Evolutionary conservation across 2,113 vertebrate species (phyloP).

Genomic region (Ochotona princeps): DNA sequence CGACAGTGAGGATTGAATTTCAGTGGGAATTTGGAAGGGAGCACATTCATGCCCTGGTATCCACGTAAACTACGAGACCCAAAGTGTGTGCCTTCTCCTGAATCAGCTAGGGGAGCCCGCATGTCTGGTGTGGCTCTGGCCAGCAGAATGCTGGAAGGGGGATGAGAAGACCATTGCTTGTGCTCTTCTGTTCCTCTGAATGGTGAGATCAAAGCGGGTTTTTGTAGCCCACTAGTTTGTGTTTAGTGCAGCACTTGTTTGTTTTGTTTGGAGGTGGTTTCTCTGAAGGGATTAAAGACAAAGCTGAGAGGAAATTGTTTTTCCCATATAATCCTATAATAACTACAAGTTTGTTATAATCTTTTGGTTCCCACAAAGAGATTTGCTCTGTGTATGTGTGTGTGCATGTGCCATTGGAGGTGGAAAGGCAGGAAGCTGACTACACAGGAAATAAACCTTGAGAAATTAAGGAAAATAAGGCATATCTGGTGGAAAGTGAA

Average conservation of each 20-base stretch:
- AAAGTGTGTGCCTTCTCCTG: not conserved
- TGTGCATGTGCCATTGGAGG: not conserved
- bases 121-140: not conserved
- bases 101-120: not conserved
- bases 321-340: slow-evolving; percentile 59
- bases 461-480: slow-evolving; percentile 15
- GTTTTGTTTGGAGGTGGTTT: slow-evolving; percentile 66
- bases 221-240: slow-evolving; percentile 33
- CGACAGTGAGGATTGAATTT: not conserved
- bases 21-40: not conserved
- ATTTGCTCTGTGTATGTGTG: not conserved
- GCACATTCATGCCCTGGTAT: not conserved
- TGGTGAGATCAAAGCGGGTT: slow-evolving; percentile 7
- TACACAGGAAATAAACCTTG: slow-evolving; percentile 1
- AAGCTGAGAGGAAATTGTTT: slow-evolving; percentile 56
- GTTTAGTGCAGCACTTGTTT: slow-evolving; percentile 50
- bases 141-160: not conserved
- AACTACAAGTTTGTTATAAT: slow-evolving; percentile 36
- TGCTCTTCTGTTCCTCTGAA: not conserved
- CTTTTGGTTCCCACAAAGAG: slow-evolving; percentile 48
- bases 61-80: not conserved
- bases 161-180: not conserved
- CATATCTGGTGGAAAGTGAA: not conserved
- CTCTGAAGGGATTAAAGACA: slow-evolving; percentile 37
- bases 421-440: not conserved